These are phyloP conservation scores for Scomber japonicus DNA, from an alignment of 2,113 vertebrate species.

Conservation along the genomic window DNA sequence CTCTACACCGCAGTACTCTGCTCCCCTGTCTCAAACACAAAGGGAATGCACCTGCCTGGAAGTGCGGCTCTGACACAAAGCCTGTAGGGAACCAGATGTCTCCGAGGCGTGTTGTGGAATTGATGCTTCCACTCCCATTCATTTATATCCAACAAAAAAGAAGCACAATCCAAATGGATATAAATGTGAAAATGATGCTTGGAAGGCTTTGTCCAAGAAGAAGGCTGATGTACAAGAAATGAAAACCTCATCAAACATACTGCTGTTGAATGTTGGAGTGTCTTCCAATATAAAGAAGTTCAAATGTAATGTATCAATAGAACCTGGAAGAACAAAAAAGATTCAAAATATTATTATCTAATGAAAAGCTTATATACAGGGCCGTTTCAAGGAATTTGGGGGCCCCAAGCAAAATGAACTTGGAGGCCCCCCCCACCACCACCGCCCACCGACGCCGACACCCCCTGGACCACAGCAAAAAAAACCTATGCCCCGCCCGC, in stretches of 20 bases:
- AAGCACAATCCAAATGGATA: constrained; percentile 27
- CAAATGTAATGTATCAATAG: not conserved
- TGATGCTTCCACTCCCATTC: constrained; percentile 64
- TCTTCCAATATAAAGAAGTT: not conserved
- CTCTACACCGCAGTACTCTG: constrained; percentile 46
- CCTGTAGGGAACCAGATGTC: constrained; percentile 74
- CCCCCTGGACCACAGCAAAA: too few species aligned
- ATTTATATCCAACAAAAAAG: constrained; percentile 42
- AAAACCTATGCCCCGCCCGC: too few species aligned
- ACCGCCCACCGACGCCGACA: too few species aligned
- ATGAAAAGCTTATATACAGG: too few species aligned
- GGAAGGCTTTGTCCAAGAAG: not conserved
- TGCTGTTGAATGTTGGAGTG: not conserved
- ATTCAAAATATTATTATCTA: not conserved
- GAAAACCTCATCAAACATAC: not conserved
- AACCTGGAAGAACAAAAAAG: too few species aligned
- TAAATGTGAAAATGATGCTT: constrained; percentile 4
- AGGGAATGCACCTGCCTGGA: constrained; percentile 72
- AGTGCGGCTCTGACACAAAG: constrained; percentile 69
- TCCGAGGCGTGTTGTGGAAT: constrained; percentile 67
- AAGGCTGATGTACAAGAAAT: not conserved
- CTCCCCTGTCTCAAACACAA: constrained; percentile 71
- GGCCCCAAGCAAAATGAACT: too few species aligned
- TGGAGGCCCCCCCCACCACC: too few species aligned
- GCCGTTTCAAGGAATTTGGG: too few species aligned